Percentiles rank a stretch among this genome's conserved stretches.
These are phyloP conservation scores for Drosophila mojavensis DNA, from an alignment of 1,140 invertebrate species.

Conservation along the genomic window DNA sequence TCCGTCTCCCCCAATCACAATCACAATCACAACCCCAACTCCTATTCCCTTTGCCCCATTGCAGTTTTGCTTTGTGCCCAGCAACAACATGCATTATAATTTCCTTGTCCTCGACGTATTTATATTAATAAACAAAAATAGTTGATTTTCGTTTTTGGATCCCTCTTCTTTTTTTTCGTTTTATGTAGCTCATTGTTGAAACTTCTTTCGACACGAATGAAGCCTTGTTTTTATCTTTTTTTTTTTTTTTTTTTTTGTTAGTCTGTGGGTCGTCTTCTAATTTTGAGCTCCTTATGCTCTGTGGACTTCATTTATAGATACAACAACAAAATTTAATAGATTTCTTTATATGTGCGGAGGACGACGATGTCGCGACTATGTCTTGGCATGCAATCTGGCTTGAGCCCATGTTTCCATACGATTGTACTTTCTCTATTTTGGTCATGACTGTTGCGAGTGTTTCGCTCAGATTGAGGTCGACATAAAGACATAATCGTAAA, in stretches of 20 bases:
- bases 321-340: constrained; percentile 55
- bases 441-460: constrained; percentile 15
- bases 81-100: constrained; percentile 60
- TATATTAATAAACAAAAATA: constrained; percentile 77
- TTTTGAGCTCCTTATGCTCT: constrained; percentile 56
- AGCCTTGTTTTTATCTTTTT: constrained; percentile 13
- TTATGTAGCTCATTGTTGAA: constrained; percentile 54
- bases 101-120: constrained; percentile 68
- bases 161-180: background rate
- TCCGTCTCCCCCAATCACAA: too few species aligned
- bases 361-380: constrained; percentile 47
- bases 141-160: constrained; percentile 15
- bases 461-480: constrained; percentile 35
- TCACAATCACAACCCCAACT: too few species aligned
- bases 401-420: constrained; percentile 7
- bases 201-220: constrained; percentile 73
- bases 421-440: constrained; percentile 64
- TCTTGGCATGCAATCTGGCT: constrained; percentile 62
- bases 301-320: constrained; percentile 42
- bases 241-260: background rate
- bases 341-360: constrained; percentile 9
- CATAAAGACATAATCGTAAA: constrained; percentile 47
- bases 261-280: constrained; percentile 45
- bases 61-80: constrained; percentile 8
- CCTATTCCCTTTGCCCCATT: background rate